Conservation (phyloP, 1,140 invertebrate genomes). For the Ceratosolen fusciceps region DNA sequence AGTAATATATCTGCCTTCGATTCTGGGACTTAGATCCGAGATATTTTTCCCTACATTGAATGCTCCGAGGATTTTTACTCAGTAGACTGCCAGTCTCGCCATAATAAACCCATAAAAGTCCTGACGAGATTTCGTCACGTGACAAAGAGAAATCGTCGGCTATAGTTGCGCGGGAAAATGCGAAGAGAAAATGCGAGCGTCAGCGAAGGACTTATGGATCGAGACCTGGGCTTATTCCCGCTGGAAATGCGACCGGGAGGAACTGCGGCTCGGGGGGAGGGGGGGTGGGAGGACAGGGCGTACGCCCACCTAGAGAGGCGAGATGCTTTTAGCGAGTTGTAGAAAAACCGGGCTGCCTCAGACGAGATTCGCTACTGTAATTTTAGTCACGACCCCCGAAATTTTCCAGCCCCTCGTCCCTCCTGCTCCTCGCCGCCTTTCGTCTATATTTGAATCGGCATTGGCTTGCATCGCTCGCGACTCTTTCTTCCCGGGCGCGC, state of each 20-base stretch:
- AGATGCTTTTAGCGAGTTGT: not conserved
- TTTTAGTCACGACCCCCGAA: not conserved
- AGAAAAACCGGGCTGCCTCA: not conserved
- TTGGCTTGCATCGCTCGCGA: not conserved
- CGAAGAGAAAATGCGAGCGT: not conserved
- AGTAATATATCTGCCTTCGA: not conserved
- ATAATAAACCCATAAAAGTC: not conserved
- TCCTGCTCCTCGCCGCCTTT: not conserved
- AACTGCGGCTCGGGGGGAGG: no score
- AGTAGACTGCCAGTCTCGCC: not conserved
- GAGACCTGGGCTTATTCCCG: not conserved
- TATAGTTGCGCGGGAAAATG: not conserved
- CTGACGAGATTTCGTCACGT: not conserved
- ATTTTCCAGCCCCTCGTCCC: not conserved
- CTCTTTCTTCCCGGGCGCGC: not conserved
- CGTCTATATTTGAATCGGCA: slow-evolving; percentile 25
- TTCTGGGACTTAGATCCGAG: not conserved
- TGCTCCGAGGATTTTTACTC: not conserved
- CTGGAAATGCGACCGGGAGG: not conserved
- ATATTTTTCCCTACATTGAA: not conserved
- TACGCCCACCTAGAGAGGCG: not conserved
- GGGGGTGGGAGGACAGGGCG: no score
- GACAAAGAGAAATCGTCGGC: not conserved
- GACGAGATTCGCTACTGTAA: not conserved
- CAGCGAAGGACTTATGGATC: not conserved